Conservation (phyloP, 1,140 invertebrate species). For the Batillaria attramentaria region DNA sequence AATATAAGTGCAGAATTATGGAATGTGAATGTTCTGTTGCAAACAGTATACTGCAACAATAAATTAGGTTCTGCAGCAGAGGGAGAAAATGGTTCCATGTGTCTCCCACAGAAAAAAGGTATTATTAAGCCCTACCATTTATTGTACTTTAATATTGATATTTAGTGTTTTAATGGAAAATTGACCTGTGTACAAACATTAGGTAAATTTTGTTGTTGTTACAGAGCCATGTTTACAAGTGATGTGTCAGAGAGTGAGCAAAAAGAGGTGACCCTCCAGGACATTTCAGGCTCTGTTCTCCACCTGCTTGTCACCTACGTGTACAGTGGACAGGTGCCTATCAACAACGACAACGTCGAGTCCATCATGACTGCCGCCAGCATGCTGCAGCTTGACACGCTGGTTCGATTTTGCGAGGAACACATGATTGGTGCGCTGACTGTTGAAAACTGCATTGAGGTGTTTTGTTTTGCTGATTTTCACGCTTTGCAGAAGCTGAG, state of each 20-base stretch:
- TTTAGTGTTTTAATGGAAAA: too few species aligned
- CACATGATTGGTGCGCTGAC: constrained; percentile 52
- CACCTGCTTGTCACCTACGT: constrained; percentile 52
- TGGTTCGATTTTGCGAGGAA: constrained; percentile 51
- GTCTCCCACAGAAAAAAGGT: too few species aligned
- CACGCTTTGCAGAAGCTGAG: constrained; percentile 49
- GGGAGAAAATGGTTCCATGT: too few species aligned
- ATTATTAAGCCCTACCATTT: too few species aligned
- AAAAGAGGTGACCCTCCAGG: constrained; percentile 46
- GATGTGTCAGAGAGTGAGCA: constrained; percentile 53
- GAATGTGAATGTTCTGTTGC: too few species aligned
- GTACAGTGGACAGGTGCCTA: constrained; percentile 52
- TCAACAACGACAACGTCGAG: constrained; percentile 61
- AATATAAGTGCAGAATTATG: too few species aligned
- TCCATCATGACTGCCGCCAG: constrained; percentile 56
- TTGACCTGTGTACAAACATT: too few species aligned
- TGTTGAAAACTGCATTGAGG: constrained; percentile 54
- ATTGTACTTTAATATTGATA: too few species aligned
- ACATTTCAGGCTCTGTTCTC: constrained; percentile 42
- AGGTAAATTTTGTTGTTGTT: constrained; percentile 35
- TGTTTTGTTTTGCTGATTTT: constrained; percentile 48
- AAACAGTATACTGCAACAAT: too few species aligned
- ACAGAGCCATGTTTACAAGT: constrained; percentile 65
- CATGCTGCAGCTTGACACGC: constrained; percentile 55
- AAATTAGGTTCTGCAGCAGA: too few species aligned